phyloP scores from a whole-genome alignment of 2,797 vertebrate genomes.

The Alcedo atthis region DNA sequence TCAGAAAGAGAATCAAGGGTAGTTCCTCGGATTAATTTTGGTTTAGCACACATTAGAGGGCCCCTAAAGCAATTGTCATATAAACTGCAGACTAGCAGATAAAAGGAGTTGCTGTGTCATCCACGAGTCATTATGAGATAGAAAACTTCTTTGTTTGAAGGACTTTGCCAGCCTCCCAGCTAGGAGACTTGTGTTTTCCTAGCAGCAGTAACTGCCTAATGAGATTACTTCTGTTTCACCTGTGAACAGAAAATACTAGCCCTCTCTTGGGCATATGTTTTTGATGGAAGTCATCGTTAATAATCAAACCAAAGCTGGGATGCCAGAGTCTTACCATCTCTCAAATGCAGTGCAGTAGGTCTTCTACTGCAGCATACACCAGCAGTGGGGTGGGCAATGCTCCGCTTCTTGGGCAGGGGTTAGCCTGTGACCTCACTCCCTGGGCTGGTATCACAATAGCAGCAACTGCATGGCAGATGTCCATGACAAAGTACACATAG shows the following conservation, averaged over 20 bases:
- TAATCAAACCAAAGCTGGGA: not conserved
- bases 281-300: not conserved
- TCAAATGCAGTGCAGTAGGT: fast-evolving
- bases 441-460: not conserved
- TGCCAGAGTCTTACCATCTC: not conserved
- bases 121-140: not conserved
- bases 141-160: not conserved
- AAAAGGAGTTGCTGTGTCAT: not conserved
- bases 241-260: not conserved
- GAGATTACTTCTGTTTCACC: not conserved
- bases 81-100: not conserved
- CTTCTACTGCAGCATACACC: not conserved
- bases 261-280: not conserved
- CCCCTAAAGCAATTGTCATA: not conserved
- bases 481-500: not conserved
- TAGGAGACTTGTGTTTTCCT: not conserved
- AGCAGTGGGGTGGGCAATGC: not conserved
- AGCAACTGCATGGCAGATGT: not conserved
- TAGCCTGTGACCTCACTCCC: fast-evolving
- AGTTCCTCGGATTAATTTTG: not conserved
- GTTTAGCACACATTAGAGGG: not conserved
- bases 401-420: not conserved
- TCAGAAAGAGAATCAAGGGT: not conserved
- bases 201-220: not conserved
- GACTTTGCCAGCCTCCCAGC: not conserved